phyloP scores from a whole-genome alignment of 2,113 vertebrate species.

The Phoenicopterus ruber region DNA sequence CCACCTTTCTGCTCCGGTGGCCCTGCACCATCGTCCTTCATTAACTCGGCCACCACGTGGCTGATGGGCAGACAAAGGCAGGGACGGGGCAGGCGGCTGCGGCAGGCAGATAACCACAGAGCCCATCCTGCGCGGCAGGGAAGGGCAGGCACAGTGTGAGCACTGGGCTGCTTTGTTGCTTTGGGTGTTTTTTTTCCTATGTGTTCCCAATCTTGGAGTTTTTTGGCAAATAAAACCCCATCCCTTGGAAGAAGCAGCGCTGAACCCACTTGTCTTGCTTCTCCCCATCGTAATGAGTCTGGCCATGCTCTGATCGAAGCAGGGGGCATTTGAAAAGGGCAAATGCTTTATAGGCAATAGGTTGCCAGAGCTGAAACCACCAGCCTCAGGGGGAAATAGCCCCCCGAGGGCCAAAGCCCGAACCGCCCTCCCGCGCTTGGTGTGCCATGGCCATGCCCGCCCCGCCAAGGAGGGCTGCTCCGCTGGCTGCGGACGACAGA shows the following conservation, averaged over 20 bases:
- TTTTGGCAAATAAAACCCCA: neutral
- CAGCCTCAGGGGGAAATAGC: neutral
- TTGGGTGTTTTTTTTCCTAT: neutral
- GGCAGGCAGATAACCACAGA: neutral
- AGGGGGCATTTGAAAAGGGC: neutral
- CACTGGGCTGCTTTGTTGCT: neutral
- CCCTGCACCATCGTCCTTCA: neutral
- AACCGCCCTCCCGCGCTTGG: neutral
- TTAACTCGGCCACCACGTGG: fast-evolving
- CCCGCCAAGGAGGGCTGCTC: neutral
- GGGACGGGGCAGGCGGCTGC: neutral
- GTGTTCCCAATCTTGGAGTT: neutral
- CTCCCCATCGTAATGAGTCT: neutral
- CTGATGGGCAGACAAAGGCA: neutral
- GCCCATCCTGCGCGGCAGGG: neutral
- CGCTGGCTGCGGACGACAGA: fast-evolving
- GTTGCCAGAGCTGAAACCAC: neutral
- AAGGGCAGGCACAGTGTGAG: neutral
- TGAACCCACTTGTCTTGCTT: neutral
- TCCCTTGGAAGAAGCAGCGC: neutral
- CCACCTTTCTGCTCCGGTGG: fast-evolving
- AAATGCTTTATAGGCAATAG: neutral
- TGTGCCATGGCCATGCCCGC: neutral
- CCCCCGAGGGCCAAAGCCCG: neutral
- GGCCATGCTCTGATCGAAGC: neutral